Conservation (phyloP, 2,113 vertebrate genomes). For the Oryzias javanicus region DNA sequence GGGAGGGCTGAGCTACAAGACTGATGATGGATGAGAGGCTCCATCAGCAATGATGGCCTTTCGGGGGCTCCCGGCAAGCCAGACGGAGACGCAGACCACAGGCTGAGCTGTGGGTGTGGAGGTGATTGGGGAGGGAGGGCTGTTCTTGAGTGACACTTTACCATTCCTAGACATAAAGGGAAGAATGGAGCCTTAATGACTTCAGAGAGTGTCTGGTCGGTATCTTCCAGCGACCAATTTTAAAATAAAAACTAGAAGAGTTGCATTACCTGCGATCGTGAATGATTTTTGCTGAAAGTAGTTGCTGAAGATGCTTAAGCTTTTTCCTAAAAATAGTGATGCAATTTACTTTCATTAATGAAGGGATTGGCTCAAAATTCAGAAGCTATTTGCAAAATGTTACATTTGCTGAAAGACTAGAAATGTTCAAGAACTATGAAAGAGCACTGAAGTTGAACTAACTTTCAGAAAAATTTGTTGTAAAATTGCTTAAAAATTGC, state of each 20-base stretch:
- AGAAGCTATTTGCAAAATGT: too few species aligned
- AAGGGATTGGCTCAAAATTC: too few species aligned
- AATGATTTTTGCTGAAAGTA: too few species aligned
- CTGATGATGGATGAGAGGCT: conserved; percentile 71
- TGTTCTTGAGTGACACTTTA: conserved; percentile 1
- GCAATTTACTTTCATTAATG: too few species aligned
- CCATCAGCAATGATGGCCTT: conserved; percentile 69
- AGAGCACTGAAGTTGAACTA: too few species aligned
- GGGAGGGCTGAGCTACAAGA: conserved; percentile 59
- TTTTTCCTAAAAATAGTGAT: too few species aligned
- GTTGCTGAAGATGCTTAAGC: too few species aligned
- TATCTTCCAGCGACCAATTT: conserved; percentile 34
- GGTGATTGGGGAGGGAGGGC: conserved; percentile 32
- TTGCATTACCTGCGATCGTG: not conserved
- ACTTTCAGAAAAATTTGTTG: too few species aligned
- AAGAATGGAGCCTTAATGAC: conserved; percentile 23
- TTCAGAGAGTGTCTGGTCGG: conserved; percentile 19
- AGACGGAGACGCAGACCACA: conserved; percentile 47
- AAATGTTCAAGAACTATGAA: too few species aligned
- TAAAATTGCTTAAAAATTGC: too few species aligned
- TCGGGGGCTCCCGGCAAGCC: conserved; percentile 58
- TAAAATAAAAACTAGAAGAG: conserved; percentile 38
- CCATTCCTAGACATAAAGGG: conserved; percentile 26
- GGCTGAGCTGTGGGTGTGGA: conserved; percentile 48
- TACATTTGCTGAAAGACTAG: too few species aligned